Evolutionary conservation across 2,888 invertebrate species (phyloP), one percentile per base, ranked within the genome.

Genomic region (Drosophila multiciliata): DNA sequence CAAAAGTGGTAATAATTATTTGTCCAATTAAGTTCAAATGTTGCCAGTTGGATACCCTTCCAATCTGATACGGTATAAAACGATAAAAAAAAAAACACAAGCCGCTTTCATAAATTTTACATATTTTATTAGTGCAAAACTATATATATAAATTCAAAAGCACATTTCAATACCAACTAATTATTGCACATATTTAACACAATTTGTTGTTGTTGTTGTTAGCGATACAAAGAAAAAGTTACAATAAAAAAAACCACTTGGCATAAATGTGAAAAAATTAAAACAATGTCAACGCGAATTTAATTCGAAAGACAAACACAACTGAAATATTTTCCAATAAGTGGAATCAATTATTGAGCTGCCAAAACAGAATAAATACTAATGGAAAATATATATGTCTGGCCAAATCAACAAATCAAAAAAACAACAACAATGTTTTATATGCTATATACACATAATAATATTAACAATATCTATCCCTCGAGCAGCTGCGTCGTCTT

Each of bases 401-500:
- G 80, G 52, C 80, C 12, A 35, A 38, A 35, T 53, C 29, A 29
- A 29, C 1, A 23, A 23, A 23, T 1, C 23, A 23, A 23, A 29
- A 6, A 29, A 54, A 38, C 23, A 65, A 54, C 29, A 50, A 48
- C 55, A 57, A 64, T 79, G 40, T 38, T 59, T 52, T 66, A 40
- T 40, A 45, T 48, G 38, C 52, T 59, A 77, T 48, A 59, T 55
- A 52, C 29, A 71, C 67, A 58, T 23, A 52, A 53, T 59, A 69
- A 55, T 63, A 86, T 81, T 73, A 74, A 82, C 64, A 68, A 65
- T 57, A 66, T 38, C 61, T 75, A 91, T 35, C 76, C 85, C 73
- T 85, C 77, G 23, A 90, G 75, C 64, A 92, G 73, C 77, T 90
- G 87, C 61, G 90, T 82, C 50, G 92, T 86, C 67, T 91, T 91